These are phyloP conservation scores for Hypselothyrea guttata DNA, from an alignment of 2,888 invertebrate species.

Conservation along the genomic window DNA sequence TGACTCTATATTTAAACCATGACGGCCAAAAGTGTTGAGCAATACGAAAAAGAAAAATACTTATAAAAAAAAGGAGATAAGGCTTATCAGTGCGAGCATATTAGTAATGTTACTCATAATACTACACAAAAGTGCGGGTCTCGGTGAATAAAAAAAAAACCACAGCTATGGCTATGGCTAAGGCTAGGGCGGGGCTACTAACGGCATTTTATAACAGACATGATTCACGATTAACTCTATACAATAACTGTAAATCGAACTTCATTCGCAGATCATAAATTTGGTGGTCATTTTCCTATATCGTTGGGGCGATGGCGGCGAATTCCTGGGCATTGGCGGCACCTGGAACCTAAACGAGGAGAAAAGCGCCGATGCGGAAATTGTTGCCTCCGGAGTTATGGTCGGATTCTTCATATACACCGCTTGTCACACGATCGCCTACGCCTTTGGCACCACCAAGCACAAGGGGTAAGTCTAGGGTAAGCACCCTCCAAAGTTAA, in stretches of 20 bases:
- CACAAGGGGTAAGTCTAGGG: conserved; percentile 86
- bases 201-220: neutral
- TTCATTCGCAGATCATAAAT: conserved; percentile 87
- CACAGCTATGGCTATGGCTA: conserved; percentile 19
- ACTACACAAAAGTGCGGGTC: conserved; percentile 26
- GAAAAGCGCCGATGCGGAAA: conserved; percentile 93
- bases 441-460: conserved; percentile 89
- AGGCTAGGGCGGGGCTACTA: conserved; percentile 37
- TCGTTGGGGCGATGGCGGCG: conserved; percentile 91
- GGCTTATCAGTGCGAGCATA: conserved; percentile 48
- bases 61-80: conserved; percentile 13
- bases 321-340: conserved; percentile 93
- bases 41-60: conserved; percentile 20
- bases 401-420: conserved; percentile 94
- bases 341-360: conserved; percentile 95
- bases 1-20: neutral
- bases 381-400: conserved; percentile 93
- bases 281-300: conserved; percentile 91
- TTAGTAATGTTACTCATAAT: conserved; percentile 56
- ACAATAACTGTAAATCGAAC: neutral
- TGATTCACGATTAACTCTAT: conserved; percentile 1
- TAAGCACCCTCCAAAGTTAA: too few species aligned
- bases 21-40: conserved; percentile 37
- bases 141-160: conserved; percentile 11
- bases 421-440: conserved; percentile 88